Evolutionary conservation across 2,888 invertebrate species (phyloP).

Genomic region (Lottia gigantea): DNA sequence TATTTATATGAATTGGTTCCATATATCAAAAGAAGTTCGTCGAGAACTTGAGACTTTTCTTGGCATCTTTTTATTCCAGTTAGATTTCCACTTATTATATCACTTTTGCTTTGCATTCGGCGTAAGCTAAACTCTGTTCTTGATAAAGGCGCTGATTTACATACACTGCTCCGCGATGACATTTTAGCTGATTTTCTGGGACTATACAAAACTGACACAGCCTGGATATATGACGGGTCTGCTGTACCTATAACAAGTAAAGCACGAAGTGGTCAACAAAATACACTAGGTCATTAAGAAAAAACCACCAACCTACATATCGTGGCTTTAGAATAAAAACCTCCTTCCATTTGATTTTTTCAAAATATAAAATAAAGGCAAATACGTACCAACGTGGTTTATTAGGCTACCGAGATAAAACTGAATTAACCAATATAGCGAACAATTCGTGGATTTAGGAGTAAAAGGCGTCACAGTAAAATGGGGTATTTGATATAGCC

Average conservation of each 20-base stretch:
- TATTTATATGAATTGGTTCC: conserved; percentile 7
- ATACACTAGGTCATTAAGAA: no score
- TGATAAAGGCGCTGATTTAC: neutral
- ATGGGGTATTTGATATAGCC: no score
- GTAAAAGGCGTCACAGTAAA: no score
- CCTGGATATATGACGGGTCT: neutral
- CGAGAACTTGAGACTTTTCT: neutral
- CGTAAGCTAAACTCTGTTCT: neutral
- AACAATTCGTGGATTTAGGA: no score
- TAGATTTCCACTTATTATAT: neutral
- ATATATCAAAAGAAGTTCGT: neutral
- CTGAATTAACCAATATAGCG: no score
- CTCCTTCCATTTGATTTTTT: no score
- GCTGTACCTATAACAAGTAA: neutral
- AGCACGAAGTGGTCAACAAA: no score
- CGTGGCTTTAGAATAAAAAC: no score
- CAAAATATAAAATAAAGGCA: no score
- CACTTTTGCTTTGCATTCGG: neutral
- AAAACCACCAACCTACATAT: no score
- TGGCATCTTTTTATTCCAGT: neutral
- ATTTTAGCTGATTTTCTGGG: neutral
- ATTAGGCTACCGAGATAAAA: no score
- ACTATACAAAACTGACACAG: neutral
- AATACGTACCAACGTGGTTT: no score
- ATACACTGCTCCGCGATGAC: neutral